Base-by-base conservation (phyloP, 2,113 vertebrate species). In the Muntiacus reevesi region DNA sequence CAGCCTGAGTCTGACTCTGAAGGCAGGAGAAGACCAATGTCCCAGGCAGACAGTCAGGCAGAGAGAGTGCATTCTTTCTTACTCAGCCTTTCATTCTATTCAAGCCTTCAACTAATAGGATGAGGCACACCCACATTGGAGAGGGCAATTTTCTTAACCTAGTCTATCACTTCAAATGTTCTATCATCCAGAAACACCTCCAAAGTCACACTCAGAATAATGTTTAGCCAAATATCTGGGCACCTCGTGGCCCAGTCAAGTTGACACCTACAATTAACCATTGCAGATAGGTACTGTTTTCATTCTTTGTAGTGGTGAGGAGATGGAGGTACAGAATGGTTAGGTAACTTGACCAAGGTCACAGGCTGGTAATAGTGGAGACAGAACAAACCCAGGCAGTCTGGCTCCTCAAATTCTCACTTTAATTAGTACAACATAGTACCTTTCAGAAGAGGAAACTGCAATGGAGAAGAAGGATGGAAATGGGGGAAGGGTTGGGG, bases 381-480 rank as follows among this genome's bases (percentile, higher is more conserved):
- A 62, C 43, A 27, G 40, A 91, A 82, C 50, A 45, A 33, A 36
- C 15, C 25, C 10, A 81, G 60, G 25, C 47, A 52, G 1, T 45
- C 74, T 92, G 71, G 30, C 12, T 62, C 13, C 25, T 45, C 57
- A n/a, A 6, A 33, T 52, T 57, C 43, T 96, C 85, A 81, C 30
- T 59, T 89, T 50, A 23, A 47, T 60, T 36, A 54, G 33, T 54
- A 3, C 2, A 59, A 54, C 54, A 78, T 64, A 82, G 16, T 21
- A 21, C n/a, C 52, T 59, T 90, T 81, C 40, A 82, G 64, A n/a
- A 78, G 71, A 89, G 79, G 43, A 50, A 43, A 43, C 60, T 25
- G 25, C 91, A 59, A 2, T n/a, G 3, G 7, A 7, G n/a, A 45
- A 64, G 52, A 36, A 43, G 2, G 25, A 4, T 0, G 1, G 40